Base-by-base conservation (phyloP, 2,797 vertebrate genomes). In the Somateria mollissima region DNA sequence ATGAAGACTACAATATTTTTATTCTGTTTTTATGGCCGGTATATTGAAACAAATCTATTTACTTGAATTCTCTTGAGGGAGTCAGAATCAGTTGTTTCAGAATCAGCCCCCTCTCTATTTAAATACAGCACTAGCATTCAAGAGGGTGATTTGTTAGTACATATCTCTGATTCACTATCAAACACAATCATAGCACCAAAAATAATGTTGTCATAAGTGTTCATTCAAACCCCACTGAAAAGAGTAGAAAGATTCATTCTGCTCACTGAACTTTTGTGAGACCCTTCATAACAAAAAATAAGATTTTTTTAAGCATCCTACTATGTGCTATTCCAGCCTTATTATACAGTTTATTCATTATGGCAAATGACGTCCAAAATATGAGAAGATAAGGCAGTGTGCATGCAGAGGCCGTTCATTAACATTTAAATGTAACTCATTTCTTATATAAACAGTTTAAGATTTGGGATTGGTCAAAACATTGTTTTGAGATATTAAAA, bases 51-150 rank as follows among this genome's bases (percentile, higher is more conserved):
- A 49, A 67, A 34, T 54, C 37, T 57, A 45, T 34, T 77, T 45
- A 71, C 79, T 85, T 87, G 60, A 95, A 85, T 69, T 76, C 27
- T 66, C 65, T 66, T 56, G 19, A 85, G 49, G 84, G 24, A 93
- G 61, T 51, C 91, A 86, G 61, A 96, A 90, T 32, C 82, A 84
- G 74, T 91, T 84, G 71, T 64, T 17, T 43, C 41, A 43, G 41
- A 17, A 43, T 43, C 41, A 43, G 6, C 41, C 17, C 8, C 87
- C 72, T 81, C 74, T 85, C 22, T 90, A 92, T 93, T 89, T 90
- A 92, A 95, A 89, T 87, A 75, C n/a, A 87, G 13, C 24, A 25
- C 28, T 83, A 27, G 37, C 54, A 89, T 73, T 92, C 73, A 90
- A 62, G 67, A 69, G 47, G 14, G 4, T 77, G 24, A 93, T 93